Base-by-base conservation (phyloP, 2,113 vertebrate species). In the Oncorhynchus gorbuscha region DNA sequence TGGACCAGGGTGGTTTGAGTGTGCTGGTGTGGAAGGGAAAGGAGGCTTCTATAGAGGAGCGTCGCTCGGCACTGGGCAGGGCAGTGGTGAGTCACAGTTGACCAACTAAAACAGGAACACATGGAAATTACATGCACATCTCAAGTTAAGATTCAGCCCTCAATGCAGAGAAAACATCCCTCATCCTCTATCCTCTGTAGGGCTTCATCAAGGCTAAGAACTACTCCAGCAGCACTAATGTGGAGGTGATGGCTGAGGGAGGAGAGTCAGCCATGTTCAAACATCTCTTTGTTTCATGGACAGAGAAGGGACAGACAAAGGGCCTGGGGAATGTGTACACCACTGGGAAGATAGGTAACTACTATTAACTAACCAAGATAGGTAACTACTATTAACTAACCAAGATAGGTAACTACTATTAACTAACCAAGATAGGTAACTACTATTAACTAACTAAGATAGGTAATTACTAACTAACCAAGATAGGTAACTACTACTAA, bases 21-120 rank as follows among this genome's bases (percentile, higher is more conserved):
- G 93, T 97, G 84, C 94, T 94, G 4, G 94, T 96, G 75, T 97
- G 96, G 96, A 96, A 96, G 90, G 96, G 96, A 72, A 96, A 94
- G 79, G 81, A 89, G 1, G 93, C 96, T 70, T 95, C 91, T 72
- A 79, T 78, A 4, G 90, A 93, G 24, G 96, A 97, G 86, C 92
- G 93, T 24, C 90, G 84, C 59, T 91, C 93, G 48, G 95, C 95
- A 22, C 89, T 97, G 85, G 93, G 93, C 77, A 92, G 94, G 67
- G 96, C 96, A 5, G 78, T 95, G 93, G 96, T 97, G 85, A 93
- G 94, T 81, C 4, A 22, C 51, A 55, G 39, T 45, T 14, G 14
- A 55, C 16, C 13, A 18, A 55, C 14, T 18, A 9, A 9, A 45
- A 45, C 39, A 45, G 39, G 39, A 35, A 35, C 35, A 35, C 35